These are phyloP conservation scores for Philaethria dido DNA, from an alignment of 2,888 invertebrate genomes.

Conservation along the genomic window DNA sequence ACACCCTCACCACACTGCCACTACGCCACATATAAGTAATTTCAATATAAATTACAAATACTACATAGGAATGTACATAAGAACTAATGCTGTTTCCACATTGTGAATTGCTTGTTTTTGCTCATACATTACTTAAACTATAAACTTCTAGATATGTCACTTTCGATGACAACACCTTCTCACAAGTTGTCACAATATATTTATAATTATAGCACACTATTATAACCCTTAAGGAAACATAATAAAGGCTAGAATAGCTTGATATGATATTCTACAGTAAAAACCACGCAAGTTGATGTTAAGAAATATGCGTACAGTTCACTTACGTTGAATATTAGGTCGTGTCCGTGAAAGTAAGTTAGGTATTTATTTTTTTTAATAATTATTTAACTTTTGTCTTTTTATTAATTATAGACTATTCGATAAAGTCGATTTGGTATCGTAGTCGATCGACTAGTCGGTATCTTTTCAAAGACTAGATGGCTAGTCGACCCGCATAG, in stretches of 20 bases:
- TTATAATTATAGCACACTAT: background rate
- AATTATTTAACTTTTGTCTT: too few relatives aligned
- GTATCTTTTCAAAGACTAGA: too few relatives aligned
- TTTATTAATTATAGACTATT: too few relatives aligned
- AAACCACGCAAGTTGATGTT: constrained; percentile 20
- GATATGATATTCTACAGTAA: background rate
- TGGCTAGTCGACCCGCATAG: too few relatives aligned
- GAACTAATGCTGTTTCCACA: background rate
- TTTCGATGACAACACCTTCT: constrained; percentile 37
- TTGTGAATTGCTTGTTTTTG: constrained; percentile 30
- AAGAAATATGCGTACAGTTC: constrained; percentile 6
- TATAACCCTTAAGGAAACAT: background rate
- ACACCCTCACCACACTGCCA: too few relatives aligned
- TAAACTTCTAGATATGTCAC: constrained; percentile 23
- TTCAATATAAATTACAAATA: background rate
- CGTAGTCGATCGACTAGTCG: too few relatives aligned
- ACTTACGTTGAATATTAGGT: constrained; percentile 10
- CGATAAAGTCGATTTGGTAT: too few relatives aligned
- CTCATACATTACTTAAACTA: constrained; percentile 15
- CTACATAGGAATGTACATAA: background rate
- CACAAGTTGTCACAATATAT: constrained; percentile 29
- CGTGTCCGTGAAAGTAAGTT: constrained; percentile 4
- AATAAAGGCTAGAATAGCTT: background rate
- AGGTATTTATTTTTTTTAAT: background rate
- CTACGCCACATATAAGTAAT: too few relatives aligned